Base-by-base conservation (phyloP, 2,113 vertebrate genomes). In the Poeciliopsis turrubarensis region DNA sequence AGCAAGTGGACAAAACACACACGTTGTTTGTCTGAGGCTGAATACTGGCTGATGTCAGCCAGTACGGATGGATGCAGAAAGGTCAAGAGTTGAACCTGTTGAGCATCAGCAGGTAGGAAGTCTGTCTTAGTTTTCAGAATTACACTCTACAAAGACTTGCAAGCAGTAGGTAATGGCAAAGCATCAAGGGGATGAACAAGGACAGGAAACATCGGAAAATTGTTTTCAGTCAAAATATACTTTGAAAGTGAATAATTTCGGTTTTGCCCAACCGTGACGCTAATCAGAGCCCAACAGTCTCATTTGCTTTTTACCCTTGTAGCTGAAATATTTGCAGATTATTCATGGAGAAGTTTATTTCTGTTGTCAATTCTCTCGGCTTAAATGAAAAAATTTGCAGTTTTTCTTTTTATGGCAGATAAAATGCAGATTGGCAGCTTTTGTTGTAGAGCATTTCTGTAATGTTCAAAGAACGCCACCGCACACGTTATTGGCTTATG, bases 41-140 rank as follows among this genome's bases (percentile, higher is more conserved):
- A 37, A n/a, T 44, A n/a, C 63, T 62, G 65, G 19, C 30, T 65
- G 10, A 31, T 32, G 57, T 27, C 44, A 64, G 66, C 73, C 26
- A 47, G 34, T 75, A 77, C 64, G 75, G 57, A 75, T 47, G 77
- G 69, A 77, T 87, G 68, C 62, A 81, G 79, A 81, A 84, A 86
- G 51, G 44, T 77, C 83, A 51, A 67, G 72, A 80, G 72, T 77
- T 51, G 75, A 90, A 87, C 87, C 67, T 32, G 68, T 3, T 83
- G 64, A 81, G 65, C 1, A 34, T 61, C 29, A 66, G 17, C 64
- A 66, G 68, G 60, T 47, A 32, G 62, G 69, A 22, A 7, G 65
- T 25, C 71, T 82, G 37, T 73, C 73, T 81, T 54, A 19, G 65
- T 11, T 54, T 29, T 73, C n/a, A n/a, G 39, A 65, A 69, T 65